Conservation (phyloP, 2,888 invertebrate species). For the Xestia rhomboidea region DNA sequence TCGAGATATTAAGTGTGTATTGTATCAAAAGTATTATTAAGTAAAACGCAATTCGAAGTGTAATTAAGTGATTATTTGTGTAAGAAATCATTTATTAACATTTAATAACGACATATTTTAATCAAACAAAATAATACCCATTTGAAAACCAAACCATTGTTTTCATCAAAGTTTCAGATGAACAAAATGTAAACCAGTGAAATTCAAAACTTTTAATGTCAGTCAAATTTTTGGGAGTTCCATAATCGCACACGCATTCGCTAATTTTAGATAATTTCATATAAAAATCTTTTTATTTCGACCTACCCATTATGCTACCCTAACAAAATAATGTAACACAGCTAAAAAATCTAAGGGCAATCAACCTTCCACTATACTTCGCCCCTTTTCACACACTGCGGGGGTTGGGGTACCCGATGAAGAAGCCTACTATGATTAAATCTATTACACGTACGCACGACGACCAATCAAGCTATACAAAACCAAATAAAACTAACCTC, state of each 20-base stretch:
- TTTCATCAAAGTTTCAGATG: slow-evolving; percentile 1
- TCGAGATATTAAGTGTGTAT: slow-evolving; percentile 15
- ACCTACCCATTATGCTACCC: slow-evolving; percentile 35
- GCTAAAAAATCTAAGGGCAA: slow-evolving; percentile 18
- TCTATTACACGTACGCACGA: not conserved
- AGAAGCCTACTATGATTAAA: not conserved
- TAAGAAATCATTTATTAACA: not conserved
- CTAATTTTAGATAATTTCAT: slow-evolving; percentile 53
- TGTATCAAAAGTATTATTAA: slow-evolving; percentile 9
- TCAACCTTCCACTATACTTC: not conserved
- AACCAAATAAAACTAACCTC: no score
- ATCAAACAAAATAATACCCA: not conserved
- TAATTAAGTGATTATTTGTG: slow-evolving; percentile 6
- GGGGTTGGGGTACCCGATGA: not conserved
- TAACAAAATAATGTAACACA: slow-evolving; percentile 43
- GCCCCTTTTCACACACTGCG: not conserved
- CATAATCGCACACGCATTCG: slow-evolving; percentile 59
- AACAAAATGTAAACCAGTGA: slow-evolving; percentile 9
- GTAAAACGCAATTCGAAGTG: slow-evolving; percentile 19
- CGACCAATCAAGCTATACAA: no score
- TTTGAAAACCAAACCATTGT: slow-evolving; percentile 6
- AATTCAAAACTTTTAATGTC: slow-evolving; percentile 27
- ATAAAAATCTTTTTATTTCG: slow-evolving; percentile 46
- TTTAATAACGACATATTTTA: not conserved
- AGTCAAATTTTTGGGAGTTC: slow-evolving; percentile 46